Percentiles rank a stretch among this genome's conserved stretches.
phyloP scores from a whole-genome alignment of 1,140 invertebrate genomes.

The Nomia melanderi region DNA sequence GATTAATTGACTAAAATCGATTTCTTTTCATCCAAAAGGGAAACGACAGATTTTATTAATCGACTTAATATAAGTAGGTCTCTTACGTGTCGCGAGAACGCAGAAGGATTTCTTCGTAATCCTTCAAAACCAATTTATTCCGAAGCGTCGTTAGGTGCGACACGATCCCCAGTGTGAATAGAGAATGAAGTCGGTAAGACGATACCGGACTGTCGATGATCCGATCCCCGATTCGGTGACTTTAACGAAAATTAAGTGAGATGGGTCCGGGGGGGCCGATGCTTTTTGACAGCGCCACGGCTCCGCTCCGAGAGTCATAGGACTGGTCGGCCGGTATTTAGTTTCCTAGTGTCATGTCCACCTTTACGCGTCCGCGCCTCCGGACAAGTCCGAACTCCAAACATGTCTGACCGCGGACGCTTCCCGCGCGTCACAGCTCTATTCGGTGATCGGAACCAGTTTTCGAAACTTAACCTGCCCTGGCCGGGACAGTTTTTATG shows the following conservation, averaged over 20 bases:
- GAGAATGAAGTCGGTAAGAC: slow-evolving; percentile 44
- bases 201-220: slow-evolving; percentile 55
- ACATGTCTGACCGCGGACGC: slow-evolving; percentile 64
- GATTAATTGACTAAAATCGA: no score
- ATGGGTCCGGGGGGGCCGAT: slow-evolving; percentile 58
- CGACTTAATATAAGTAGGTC: no score
- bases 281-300: slow-evolving; percentile 68
- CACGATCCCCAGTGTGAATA: slow-evolving; percentile 14
- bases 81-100: not conserved
- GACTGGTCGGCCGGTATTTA: slow-evolving; percentile 71
- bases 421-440: slow-evolving; percentile 72
- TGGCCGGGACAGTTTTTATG: not conserved
- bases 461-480: not conserved
- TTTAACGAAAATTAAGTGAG: slow-evolving; percentile 72
- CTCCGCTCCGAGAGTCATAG: slow-evolving; percentile 54
- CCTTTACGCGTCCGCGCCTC: slow-evolving; percentile 79
- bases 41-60: no score
- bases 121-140: slow-evolving; percentile 2
- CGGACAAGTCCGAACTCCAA: slow-evolving; percentile 75
- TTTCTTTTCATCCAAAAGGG: no score
- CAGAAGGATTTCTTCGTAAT: not conserved
- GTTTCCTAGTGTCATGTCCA: slow-evolving; percentile 78
- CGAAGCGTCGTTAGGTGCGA: not conserved
- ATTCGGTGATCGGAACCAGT: slow-evolving; percentile 58
- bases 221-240: slow-evolving; percentile 48